phyloP scores from a whole-genome alignment of 2,888 invertebrate species.

The Glyphotaelius pellucidus region DNA sequence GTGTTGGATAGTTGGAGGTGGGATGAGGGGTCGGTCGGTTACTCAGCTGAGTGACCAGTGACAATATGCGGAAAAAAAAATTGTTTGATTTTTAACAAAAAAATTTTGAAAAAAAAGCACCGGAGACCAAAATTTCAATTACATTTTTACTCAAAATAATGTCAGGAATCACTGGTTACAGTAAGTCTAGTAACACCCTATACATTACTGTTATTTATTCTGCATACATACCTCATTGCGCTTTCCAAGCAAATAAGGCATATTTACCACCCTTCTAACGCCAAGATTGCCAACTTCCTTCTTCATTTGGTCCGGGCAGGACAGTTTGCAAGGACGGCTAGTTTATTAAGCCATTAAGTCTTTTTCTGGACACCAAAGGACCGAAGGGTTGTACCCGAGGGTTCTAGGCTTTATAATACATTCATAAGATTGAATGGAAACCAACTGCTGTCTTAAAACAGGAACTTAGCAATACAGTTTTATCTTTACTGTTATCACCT shows the following conservation, averaged over 20 bases:
- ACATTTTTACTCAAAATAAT: too few relatives aligned
- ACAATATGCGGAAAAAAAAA: too few relatives aligned
- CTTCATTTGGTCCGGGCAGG: conserved; percentile 62
- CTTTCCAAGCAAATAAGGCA: conserved; percentile 28
- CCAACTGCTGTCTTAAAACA: conserved; percentile 17
- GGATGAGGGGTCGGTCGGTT: too few relatives aligned
- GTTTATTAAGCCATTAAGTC: conserved; percentile 65
- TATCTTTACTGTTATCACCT: not conserved
- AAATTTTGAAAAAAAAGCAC: too few relatives aligned
- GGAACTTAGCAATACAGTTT: not conserved
- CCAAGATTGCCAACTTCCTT: conserved; percentile 60
- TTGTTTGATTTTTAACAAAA: too few relatives aligned
- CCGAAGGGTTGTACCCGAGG: conserved; percentile 20
- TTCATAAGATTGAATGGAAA: conserved; percentile 35
- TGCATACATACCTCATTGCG: not conserved
- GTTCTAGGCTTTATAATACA: conserved; percentile 37
- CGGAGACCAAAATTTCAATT: too few relatives aligned
- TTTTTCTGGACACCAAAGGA: conserved; percentile 41
- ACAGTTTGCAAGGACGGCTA: conserved; percentile 56
- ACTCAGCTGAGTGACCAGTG: too few relatives aligned
- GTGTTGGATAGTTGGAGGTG: too few relatives aligned
- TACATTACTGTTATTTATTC: not conserved
- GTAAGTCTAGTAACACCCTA: too few relatives aligned
- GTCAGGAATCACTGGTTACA: too few relatives aligned
- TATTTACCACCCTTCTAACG: conserved; percentile 60